Conservation (phyloP, 1,140 invertebrate genomes). For the Rhyzopertha dominica region DNA sequence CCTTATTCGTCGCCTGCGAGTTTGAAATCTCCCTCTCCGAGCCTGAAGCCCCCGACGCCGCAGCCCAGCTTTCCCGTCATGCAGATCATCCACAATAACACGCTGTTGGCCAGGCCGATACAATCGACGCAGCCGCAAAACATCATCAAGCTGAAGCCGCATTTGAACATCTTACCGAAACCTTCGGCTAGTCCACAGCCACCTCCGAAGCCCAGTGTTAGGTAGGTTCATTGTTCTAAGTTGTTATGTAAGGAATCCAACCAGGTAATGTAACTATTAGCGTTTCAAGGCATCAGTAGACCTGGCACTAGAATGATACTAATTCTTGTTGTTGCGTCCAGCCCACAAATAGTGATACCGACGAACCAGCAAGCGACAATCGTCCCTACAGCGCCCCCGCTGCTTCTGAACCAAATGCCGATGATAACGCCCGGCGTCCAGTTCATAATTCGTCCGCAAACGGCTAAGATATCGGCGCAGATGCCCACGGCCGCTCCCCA, state of each 20-base stretch:
- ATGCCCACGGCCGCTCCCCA: conserved; percentile 44
- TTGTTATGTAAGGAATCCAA: neutral
- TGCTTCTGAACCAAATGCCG: conserved; percentile 43
- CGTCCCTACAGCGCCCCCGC: conserved; percentile 41
- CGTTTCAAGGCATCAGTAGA: no score
- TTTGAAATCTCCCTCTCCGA: conserved; percentile 41
- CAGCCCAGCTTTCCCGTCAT: conserved; percentile 42
- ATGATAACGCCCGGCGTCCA: conserved; percentile 49
- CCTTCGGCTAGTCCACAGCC: conserved; percentile 40
- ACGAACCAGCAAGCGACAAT: conserved; percentile 33
- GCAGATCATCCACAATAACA: conserved; percentile 42
- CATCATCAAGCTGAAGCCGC: conserved; percentile 44
- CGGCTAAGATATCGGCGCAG: conserved; percentile 46
- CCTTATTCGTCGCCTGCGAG: conserved; percentile 41
- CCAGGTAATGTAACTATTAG: conserved; percentile 1
- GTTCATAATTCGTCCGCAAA: conserved; percentile 49
- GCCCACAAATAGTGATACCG: conserved; percentile 42
- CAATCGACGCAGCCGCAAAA: conserved; percentile 37
- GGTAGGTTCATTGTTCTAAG: conserved; percentile 21
- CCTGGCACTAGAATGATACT: no score
- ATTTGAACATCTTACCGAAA: conserved; percentile 45
- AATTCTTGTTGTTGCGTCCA: no score
- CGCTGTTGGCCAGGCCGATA: conserved; percentile 34
- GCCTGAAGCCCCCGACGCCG: conserved; percentile 38
- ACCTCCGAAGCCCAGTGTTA: conserved; percentile 40